Conservation (phyloP, 2,797 vertebrate genomes). For the Melanogrammus aeglefinus region DNA sequence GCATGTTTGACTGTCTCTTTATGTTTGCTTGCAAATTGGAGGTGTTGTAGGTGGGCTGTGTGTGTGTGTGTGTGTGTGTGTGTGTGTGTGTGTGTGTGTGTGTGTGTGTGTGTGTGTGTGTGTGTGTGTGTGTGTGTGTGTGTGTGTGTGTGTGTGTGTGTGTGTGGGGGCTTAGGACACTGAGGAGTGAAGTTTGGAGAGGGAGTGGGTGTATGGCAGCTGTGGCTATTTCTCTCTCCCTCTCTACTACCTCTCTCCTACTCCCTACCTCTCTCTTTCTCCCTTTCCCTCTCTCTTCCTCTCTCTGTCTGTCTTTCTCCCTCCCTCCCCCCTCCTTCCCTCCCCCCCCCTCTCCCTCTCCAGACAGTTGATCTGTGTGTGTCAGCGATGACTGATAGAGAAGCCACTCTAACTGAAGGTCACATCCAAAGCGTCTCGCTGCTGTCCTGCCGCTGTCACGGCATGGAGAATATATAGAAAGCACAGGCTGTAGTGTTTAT, state of each 20-base stretch:
- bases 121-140: neutral
- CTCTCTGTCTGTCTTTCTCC: neutral
- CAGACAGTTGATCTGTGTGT: constrained; percentile 57
- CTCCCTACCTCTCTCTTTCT: too few species aligned
- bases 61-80: too few species aligned
- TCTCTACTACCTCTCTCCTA: neutral
- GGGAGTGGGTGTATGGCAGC: neutral
- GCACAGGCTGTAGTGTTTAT: constrained; percentile 50
- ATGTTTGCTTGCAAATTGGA: constrained; percentile 8
- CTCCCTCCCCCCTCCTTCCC: neutral
- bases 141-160: neutral
- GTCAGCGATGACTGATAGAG: constrained; percentile 66
- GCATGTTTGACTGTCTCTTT: constrained; percentile 19
- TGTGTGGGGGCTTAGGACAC: neutral
- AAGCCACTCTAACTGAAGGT: constrained; percentile 66
- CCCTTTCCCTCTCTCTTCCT: too few species aligned
- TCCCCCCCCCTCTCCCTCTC: constrained; percentile 30
- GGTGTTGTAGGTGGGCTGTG: neutral
- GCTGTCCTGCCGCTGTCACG: constrained; percentile 57
- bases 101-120: too few species aligned
- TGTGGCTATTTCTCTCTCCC: constrained; percentile 1
- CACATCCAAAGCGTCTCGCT: constrained; percentile 61
- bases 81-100: too few species aligned
- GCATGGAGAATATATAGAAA: constrained; percentile 59
- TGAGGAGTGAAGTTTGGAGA: too few species aligned